Base-by-base conservation (phyloP, 2,888 invertebrate species). In the Anthoptus insignis region DNA sequence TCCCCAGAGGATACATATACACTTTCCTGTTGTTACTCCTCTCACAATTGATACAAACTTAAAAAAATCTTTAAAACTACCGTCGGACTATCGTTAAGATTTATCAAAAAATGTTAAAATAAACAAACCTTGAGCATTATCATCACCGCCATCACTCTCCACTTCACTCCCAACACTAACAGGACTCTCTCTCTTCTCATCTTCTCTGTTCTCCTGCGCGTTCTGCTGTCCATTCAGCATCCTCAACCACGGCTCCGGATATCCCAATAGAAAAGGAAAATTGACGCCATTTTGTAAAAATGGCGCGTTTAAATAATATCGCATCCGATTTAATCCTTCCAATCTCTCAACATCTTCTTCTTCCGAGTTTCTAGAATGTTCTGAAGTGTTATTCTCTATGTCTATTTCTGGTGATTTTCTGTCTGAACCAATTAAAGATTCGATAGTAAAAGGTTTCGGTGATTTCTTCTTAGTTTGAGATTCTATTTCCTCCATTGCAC, bases 371-470 rank as follows among this genome's bases (percentile, higher is more conserved):
- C 88, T 87, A 67, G 91, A 89, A 75, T 75, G 77, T 70, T 91
- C 91, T 1, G 89, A 88, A 14, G 87, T 70, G 69, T 88, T 90
- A 59, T 89, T 91, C 64, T 92, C 92, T 74, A 92, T 90, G 66
- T 92, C 92, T 37, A 93, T 92, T 67, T 91, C 92, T 1, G 93
- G 93, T 42, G 91, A 91, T 83, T 91, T 91, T 71, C 92, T 78
- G 11, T 87, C 84, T 1, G 49, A 37, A 0, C 93, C 93, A 21
- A 95, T 95, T 24, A 95, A 76, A 1, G 95, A 95, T 81, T 95
- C 95, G 50, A 95, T 95, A 0, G 95, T 94, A 81, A 95, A 95
- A 1, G 95, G 94, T 73, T 94, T 94, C 3, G 95, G 95, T 57
- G 91, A 89, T 75, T 84, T 91, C 64, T 89, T 89, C 66, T 86